Conservation (phyloP, 1,140 invertebrate species). For the Nasonia longicornis region DNA sequence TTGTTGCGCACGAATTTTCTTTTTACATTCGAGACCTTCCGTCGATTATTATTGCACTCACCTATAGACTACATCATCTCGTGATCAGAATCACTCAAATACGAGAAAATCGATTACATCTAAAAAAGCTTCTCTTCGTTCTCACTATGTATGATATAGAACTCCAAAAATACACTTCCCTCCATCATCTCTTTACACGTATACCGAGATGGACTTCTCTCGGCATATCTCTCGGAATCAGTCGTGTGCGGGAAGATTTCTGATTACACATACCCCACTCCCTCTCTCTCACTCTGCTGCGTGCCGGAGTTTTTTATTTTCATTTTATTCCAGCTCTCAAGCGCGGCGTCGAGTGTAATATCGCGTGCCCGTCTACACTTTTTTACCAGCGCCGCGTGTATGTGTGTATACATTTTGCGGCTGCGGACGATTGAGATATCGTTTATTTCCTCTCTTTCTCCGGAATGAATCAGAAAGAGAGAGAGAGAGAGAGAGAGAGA, state of each 20-base stretch:
- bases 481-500: too few relatives aligned
- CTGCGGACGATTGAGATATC: slow-evolving; percentile 31
- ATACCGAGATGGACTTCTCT: neutral
- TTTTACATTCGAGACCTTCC: neutral
- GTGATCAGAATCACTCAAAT: slow-evolving; percentile 24
- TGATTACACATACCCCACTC: slow-evolving; percentile 2
- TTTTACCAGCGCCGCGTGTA: slow-evolving; percentile 16
- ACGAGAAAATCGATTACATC: neutral
- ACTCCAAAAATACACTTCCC: slow-evolving; percentile 34
- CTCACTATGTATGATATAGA: slow-evolving; percentile 8
- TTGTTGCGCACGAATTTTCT: neutral
- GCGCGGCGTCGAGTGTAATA: slow-evolving; percentile 1
- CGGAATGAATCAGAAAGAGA: neutral
- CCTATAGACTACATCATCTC: neutral
- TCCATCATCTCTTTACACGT: neutral
- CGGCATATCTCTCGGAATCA: neutral
- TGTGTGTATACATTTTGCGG: neutral
- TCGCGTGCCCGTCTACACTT: slow-evolving; percentile 40
- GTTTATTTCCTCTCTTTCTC: neutral
- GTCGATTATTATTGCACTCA: slow-evolving; percentile 6
- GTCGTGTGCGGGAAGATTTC: slow-evolving; percentile 17
- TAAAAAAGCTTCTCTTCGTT: slow-evolving; percentile 7
- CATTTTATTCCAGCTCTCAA: slow-evolving; percentile 30
- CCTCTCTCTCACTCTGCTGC: neutral
- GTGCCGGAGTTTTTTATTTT: slow-evolving; percentile 29